Evolutionary conservation across 2,797 vertebrate genomes (phyloP).

Genomic region (Anguilla marmorata): DNA sequence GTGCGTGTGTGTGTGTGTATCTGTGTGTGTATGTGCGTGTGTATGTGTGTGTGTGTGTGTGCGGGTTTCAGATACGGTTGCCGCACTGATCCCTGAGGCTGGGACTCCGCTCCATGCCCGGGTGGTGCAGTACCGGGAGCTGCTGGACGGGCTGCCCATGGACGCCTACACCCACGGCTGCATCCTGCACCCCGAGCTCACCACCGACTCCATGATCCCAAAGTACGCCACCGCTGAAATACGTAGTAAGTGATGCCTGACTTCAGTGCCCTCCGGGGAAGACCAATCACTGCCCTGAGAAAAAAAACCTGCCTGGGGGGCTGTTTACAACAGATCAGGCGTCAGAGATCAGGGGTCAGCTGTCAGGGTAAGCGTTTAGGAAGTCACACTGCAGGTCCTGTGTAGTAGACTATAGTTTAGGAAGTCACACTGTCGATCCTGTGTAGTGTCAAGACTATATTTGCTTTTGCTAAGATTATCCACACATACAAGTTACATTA

Average conservation of each 20-base stretch:
- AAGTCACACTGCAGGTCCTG: no score
- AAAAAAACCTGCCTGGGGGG: not conserved
- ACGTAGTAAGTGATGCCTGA: slow-evolving; percentile 89
- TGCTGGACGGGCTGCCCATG: slow-evolving; percentile 95
- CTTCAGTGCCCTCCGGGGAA: slow-evolving; percentile 29
- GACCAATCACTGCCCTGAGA: not conserved
- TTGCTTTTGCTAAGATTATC: not conserved
- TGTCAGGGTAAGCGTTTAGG: not conserved
- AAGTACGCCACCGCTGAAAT: slow-evolving; percentile 99
- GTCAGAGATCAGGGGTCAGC: not conserved
- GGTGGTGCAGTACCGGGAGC: slow-evolving; percentile 92
- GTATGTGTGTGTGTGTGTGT: slow-evolving; percentile 15
- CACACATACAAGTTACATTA: not conserved
- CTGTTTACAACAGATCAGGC: not conserved
- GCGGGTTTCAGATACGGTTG: slow-evolving; percentile 77
- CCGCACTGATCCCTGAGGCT: slow-evolving; percentile 85
- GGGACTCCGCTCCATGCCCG: slow-evolving; percentile 81
- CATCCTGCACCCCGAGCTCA: slow-evolving; percentile 98
- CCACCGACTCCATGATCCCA: slow-evolving; percentile 99
- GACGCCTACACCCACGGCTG: slow-evolving; percentile 98
- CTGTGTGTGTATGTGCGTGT: slow-evolving; percentile 22
- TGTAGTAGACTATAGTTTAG: no score
- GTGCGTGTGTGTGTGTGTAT: slow-evolving; percentile 16
- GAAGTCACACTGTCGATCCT: no score
- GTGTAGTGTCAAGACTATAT: no score